Evolutionary conservation across 2,888 invertebrate genomes (phyloP).

Genomic region (Aporophyla lueneburgensis): DNA sequence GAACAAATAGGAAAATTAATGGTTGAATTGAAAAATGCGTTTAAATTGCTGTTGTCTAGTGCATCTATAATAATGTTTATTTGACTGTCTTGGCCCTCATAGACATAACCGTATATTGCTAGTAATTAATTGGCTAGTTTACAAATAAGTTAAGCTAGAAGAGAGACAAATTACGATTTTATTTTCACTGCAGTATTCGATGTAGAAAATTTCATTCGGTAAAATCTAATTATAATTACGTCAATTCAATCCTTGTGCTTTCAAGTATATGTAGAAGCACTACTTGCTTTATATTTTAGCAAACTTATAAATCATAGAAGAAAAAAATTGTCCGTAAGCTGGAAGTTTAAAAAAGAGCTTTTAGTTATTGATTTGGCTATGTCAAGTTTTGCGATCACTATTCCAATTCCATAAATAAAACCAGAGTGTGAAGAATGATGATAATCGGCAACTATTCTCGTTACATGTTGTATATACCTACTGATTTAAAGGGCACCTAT

Average conservation of each 20-base stretch:
- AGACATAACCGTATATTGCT: conserved; percentile 20
- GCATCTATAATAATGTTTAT: conserved; percentile 53
- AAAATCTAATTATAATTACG: background rate
- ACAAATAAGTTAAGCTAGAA: conserved; percentile 1
- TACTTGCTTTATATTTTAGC: background rate
- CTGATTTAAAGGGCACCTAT: conserved; percentile 4
- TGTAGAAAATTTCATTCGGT: background rate
- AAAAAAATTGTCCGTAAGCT: background rate
- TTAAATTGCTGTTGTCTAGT: conserved; percentile 52
- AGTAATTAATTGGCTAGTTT: background rate
- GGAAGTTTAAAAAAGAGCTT: background rate
- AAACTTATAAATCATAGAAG: background rate
- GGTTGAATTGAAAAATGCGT: conserved; percentile 54
- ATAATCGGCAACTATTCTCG: background rate
- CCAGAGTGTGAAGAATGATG: background rate
- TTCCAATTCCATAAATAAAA: background rate
- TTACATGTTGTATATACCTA: conserved; percentile 4
- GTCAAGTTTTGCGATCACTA: background rate
- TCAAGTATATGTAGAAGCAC: background rate
- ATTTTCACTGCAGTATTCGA: background rate
- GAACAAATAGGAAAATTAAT: conserved; percentile 60
- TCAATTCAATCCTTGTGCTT: background rate
- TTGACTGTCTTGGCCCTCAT: conserved; percentile 45
- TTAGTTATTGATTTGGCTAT: background rate
- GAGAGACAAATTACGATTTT: background rate